Percentiles rank a stretch among this genome's conserved stretches.
These are phyloP conservation scores for Bombus pascuorum DNA, from an alignment of 1,140 invertebrate species.

Conservation along the genomic window DNA sequence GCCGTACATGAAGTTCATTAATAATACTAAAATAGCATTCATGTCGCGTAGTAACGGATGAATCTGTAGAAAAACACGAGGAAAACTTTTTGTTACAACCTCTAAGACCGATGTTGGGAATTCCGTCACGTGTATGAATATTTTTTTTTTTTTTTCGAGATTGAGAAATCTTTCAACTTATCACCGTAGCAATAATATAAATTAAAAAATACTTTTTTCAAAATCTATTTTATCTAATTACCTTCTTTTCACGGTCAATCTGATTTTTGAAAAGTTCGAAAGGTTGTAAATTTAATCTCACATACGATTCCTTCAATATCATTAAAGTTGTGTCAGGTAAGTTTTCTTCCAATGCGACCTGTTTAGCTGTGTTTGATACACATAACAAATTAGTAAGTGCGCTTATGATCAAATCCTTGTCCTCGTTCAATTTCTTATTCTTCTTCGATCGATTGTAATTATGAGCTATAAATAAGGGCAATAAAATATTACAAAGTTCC, in stretches of 20 bases:
- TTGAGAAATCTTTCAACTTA: not conserved
- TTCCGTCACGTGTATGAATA: not conserved
- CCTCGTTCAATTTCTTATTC: conserved; percentile 68
- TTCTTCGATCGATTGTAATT: conserved; percentile 75
- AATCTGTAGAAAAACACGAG: conserved; percentile 69
- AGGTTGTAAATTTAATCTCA: conserved; percentile 82
- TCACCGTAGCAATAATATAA: not conserved
- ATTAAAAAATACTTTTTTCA: not conserved
- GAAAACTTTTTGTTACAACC: conserved; percentile 2
- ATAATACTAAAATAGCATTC: conserved; percentile 78
- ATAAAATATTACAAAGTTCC: conserved; percentile 80
- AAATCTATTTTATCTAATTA: conserved; percentile 25
- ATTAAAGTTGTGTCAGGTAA: conserved; percentile 76
- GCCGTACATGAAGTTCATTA: conserved; percentile 83
- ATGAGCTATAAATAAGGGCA: conserved; percentile 80
- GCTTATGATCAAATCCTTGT: conserved; percentile 77
- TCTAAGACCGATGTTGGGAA: not conserved
- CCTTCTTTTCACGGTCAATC: conserved; percentile 77
- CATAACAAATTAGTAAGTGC: conserved; percentile 81
- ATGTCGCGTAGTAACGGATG: conserved; percentile 81
- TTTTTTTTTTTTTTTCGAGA: too few relatives aligned
- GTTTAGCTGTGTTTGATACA: conserved; percentile 80
- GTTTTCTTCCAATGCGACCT: conserved; percentile 75
- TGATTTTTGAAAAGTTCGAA: conserved; percentile 78
- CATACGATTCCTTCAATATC: conserved; percentile 80